Conservation (phyloP, 1,140 invertebrate genomes). For the Drosophila quadrilineata region DNA sequence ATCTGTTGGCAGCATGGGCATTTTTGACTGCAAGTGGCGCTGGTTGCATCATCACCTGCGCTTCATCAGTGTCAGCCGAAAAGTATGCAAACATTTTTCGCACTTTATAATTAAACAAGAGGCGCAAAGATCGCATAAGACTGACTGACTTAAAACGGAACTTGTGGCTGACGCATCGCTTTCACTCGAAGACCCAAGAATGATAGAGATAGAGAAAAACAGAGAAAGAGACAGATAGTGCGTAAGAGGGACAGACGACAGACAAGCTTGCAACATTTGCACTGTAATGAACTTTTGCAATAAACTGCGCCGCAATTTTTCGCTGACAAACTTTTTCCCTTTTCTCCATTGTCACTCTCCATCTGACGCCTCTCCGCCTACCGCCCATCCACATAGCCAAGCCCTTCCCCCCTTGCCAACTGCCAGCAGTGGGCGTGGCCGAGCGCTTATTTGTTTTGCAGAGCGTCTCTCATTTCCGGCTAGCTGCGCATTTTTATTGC, state of each 20-base stretch:
- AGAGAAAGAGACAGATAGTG: too few relatives aligned
- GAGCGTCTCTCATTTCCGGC: constrained; percentile 72
- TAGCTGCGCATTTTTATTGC: constrained; percentile 77
- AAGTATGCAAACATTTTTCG: constrained; percentile 78
- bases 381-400: neutral
- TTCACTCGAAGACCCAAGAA: too few relatives aligned
- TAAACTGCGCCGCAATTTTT: constrained; percentile 79
- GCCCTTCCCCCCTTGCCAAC: too few relatives aligned
- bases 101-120: constrained; percentile 79
- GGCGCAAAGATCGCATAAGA: constrained; percentile 47
- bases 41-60: constrained; percentile 58
- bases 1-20: constrained; percentile 6
- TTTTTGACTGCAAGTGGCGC: neutral
- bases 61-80: constrained; percentile 73
- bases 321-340: constrained; percentile 72
- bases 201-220: too few relatives aligned
- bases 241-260: neutral
- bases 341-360: neutral
- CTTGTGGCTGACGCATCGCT: too few relatives aligned
- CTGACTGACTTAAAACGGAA: constrained; percentile 62
- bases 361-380: constrained; percentile 1
- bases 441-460: constrained; percentile 76
- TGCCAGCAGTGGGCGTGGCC: constrained; percentile 5
- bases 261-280: constrained; percentile 68
- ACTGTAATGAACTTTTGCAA: constrained; percentile 79